These are phyloP conservation scores for Helicoverpa assulta DNA, from an alignment of 2,888 invertebrate species.

Conservation along the genomic window DNA sequence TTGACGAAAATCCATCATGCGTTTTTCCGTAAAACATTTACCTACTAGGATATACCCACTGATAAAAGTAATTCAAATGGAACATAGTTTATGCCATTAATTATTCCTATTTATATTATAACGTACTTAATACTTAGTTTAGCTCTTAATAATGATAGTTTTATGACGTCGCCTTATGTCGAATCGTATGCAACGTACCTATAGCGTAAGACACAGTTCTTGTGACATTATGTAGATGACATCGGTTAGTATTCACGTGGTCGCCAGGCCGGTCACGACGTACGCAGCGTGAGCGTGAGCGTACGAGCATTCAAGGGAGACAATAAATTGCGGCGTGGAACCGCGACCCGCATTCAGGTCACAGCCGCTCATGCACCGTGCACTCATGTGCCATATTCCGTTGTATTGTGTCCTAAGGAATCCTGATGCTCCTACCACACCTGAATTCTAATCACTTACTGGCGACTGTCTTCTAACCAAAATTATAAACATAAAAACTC, in stretches of 20 bases:
- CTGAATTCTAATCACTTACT: constrained; percentile 42
- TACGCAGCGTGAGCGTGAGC: constrained; percentile 70
- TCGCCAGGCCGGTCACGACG: constrained; percentile 58
- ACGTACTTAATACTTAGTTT: no score
- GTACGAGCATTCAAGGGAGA: constrained; percentile 73
- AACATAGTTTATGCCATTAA: no score
- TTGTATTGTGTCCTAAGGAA: constrained; percentile 50
- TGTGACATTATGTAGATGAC: constrained; percentile 51
- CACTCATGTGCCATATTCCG: constrained; percentile 58
- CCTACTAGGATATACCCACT: no score
- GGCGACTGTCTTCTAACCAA: background rate
- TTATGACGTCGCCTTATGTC: no score
- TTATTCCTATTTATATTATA: no score
- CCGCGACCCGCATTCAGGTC: constrained; percentile 79
- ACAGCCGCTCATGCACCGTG: constrained; percentile 60
- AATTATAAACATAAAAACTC: constrained; percentile 9
- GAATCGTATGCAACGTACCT: constrained; percentile 1
- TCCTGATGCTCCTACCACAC: constrained; percentile 61
- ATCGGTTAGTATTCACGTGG: constrained; percentile 61
- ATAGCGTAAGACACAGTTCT: constrained; percentile 21
- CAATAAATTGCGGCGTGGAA: constrained; percentile 82
- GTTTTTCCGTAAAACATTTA: no score
- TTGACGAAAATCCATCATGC: constrained; percentile 19
- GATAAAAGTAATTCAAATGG: no score
- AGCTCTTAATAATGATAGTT: no score